These are phyloP conservation scores for Caenorhabditis briggsae DNA, from an alignment of 1,140 invertebrate genomes.

Conservation along the genomic window DNA sequence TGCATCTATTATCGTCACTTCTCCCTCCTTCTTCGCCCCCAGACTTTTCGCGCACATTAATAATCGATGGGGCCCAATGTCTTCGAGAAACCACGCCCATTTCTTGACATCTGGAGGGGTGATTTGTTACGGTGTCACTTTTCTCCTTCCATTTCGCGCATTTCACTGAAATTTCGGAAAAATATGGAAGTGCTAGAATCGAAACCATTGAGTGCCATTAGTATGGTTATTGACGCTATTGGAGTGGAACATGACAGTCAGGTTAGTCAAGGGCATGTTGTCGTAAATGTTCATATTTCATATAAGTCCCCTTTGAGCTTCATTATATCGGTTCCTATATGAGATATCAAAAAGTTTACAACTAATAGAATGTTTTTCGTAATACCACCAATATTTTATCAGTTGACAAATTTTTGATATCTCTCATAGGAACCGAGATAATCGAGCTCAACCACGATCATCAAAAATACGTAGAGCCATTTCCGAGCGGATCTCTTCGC, in stretches of 20 bases:
- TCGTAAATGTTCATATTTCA: no score
- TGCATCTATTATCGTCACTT: slow-evolving; percentile 51
- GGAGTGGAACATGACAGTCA: slow-evolving; percentile 57
- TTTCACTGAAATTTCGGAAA: background rate
- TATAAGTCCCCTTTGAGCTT: no score
- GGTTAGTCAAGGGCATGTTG: background rate
- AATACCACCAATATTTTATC: no score
- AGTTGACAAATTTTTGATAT: no score
- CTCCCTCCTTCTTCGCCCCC: background rate
- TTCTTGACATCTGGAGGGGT: slow-evolving; percentile 29
- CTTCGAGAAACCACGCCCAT: slow-evolving; percentile 34
- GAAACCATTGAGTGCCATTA: slow-evolving; percentile 67
- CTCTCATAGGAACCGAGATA: no score
- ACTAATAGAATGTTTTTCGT: no score
- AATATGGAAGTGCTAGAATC: slow-evolving; percentile 55
- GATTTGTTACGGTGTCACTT: slow-evolving; percentile 3
- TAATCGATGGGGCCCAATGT: slow-evolving; percentile 51
- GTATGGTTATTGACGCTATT: slow-evolving; percentile 72
- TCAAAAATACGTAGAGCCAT: no score
- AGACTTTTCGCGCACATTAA: slow-evolving; percentile 58
- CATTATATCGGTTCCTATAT: no score
- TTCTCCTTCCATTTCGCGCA: background rate
- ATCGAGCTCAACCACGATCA: no score
- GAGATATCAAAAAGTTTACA: no score
- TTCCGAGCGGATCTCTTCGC: no score